Evolutionary conservation across 2,113 vertebrate genomes (phyloP).

Genomic region (Girardinichthys multiradiatus): DNA sequence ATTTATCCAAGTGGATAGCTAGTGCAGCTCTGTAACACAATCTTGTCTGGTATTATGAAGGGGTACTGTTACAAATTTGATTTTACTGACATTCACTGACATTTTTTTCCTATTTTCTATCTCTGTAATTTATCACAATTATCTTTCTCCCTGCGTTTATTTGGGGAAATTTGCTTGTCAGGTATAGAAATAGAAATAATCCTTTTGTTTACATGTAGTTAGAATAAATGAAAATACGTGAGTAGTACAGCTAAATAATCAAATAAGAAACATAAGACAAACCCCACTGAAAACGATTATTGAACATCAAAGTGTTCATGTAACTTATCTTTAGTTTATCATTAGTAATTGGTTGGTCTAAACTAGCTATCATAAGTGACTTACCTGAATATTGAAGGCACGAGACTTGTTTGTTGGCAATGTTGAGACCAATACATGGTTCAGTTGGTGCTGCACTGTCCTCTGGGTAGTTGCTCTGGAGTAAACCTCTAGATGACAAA

Average conservation of each 20-base stretch:
- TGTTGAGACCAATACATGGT: constrained; percentile 50
- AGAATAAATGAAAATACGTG: neutral
- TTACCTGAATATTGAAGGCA: constrained; percentile 87
- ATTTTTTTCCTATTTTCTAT: too few species aligned
- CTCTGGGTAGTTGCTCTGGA: constrained; percentile 78
- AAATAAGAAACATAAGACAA: neutral
- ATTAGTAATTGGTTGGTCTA: neutral
- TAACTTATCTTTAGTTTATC: neutral
- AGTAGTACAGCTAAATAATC: neutral
- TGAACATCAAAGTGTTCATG: neutral
- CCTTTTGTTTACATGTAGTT: neutral
- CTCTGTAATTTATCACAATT: too few species aligned
- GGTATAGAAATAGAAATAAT: too few species aligned
- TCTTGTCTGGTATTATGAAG: too few species aligned
- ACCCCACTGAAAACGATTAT: neutral
- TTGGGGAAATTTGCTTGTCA: too few species aligned
- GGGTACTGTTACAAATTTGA: too few species aligned
- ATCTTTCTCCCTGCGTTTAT: too few species aligned
- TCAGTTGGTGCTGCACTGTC: constrained; percentile 71
- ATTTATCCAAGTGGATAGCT: too few species aligned
- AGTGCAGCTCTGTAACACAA: too few species aligned
- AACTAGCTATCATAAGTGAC: neutral
- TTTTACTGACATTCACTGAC: too few species aligned
- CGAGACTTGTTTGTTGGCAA: constrained; percentile 67
- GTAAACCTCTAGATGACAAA: constrained; percentile 62